A percentile compares a stretch with the other conserved stretches of the same genome.
These are phyloP conservation scores for Megalonaias nervosa DNA, from an alignment of 1,140 invertebrate genomes.

Conservation along the genomic window DNA sequence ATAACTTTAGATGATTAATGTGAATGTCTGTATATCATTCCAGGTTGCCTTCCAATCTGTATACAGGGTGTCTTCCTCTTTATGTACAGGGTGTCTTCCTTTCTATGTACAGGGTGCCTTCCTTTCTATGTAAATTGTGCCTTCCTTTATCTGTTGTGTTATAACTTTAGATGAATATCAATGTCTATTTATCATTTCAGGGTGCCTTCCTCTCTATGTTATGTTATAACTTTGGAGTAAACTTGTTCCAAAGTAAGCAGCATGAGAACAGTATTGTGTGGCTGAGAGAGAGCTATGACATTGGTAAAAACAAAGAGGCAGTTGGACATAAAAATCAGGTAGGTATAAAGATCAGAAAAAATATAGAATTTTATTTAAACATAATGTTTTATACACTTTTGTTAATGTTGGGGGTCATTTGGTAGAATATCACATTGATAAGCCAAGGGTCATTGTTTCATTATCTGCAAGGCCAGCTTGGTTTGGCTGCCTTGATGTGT, in stretches of 20 bases:
- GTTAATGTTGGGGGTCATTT: background rate
- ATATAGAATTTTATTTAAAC: background rate
- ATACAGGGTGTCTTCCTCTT: background rate
- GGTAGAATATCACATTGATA: background rate
- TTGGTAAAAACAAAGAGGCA: constrained; percentile 46
- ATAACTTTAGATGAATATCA: constrained; percentile 10
- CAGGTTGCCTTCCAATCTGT: constrained; percentile 49
- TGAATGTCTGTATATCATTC: background rate
- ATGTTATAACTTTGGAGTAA: constrained; percentile 65
- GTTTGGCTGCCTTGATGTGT: background rate
- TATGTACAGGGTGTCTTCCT: too few species aligned
- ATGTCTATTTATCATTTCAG: constrained; percentile 24
- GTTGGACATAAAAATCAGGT: constrained; percentile 55
- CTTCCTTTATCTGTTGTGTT: constrained; percentile 1
- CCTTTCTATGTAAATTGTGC: too few species aligned
- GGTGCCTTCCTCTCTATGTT: constrained; percentile 51
- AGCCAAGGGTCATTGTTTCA: background rate
- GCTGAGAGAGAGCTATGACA: constrained; percentile 61
- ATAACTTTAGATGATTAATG: too few species aligned
- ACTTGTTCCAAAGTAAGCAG: constrained; percentile 42
- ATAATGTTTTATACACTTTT: background rate
- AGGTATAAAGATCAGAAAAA: background rate
- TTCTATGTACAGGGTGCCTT: too few species aligned
- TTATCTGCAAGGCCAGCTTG: background rate
- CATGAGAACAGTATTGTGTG: constrained; percentile 47